Evolutionary conservation across 2,888 invertebrate species (phyloP).

Genomic region (Hedya salicella): DNA sequence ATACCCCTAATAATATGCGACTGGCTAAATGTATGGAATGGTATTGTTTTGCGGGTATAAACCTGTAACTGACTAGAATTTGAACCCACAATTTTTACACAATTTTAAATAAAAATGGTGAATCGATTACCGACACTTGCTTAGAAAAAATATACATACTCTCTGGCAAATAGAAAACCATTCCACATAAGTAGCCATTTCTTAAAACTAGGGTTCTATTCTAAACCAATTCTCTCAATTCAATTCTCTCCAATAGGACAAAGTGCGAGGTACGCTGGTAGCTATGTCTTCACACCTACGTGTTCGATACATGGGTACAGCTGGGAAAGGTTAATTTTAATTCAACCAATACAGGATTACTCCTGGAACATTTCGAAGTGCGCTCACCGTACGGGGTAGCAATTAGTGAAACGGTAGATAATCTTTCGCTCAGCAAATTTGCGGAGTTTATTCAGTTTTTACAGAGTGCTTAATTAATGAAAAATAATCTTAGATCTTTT

Average conservation of each 20-base stretch:
- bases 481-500: conserved; percentile 1
- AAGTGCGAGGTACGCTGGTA: conserved; percentile 10
- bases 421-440: conserved; percentile 30
- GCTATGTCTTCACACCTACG: conserved; percentile 33
- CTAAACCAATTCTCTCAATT: conserved; percentile 33
- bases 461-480: background rate
- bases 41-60: no score
- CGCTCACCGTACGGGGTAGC: conserved; percentile 27
- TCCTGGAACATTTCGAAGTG: conserved; percentile 45
- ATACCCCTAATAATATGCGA: no score
- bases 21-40: no score
- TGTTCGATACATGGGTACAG: background rate
- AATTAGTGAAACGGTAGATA: conserved; percentile 38
- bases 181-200: conserved; percentile 24
- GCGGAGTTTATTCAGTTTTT: conserved; percentile 5
- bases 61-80: no score
- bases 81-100: no score
- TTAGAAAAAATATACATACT: background rate
- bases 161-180: conserved; percentile 11
- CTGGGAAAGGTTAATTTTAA: conserved; percentile 52
- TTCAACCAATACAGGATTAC: conserved; percentile 55
- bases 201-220: conserved; percentile 35
- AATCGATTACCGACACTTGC: background rate
- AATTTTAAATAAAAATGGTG: background rate
- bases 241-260: conserved; percentile 26